These are phyloP conservation scores for Nomada ferruginata DNA, from an alignment of 2,888 invertebrate genomes.

Conservation along the genomic window DNA sequence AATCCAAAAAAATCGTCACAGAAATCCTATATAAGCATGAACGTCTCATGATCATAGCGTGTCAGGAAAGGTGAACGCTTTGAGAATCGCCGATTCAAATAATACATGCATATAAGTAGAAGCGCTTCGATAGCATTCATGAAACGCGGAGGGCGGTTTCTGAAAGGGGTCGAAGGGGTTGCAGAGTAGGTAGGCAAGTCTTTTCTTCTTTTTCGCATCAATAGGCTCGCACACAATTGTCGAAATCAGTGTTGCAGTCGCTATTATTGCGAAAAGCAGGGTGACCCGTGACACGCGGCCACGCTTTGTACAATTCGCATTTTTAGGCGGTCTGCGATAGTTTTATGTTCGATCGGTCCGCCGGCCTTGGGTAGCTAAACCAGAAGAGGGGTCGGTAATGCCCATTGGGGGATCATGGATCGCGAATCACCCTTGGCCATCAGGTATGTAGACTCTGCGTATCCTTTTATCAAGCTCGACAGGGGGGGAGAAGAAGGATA, in stretches of 20 bases:
- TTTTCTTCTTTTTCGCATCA: conserved; percentile 26
- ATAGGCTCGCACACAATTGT: conserved; percentile 7
- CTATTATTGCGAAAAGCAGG: conserved; percentile 7
- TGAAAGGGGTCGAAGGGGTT: conserved; percentile 40
- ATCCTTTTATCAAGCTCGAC: conserved; percentile 39
- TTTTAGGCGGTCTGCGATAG: conserved; percentile 52
- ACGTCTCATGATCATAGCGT: background rate
- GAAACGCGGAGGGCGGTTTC: conserved; percentile 12
- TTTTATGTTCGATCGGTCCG: conserved; percentile 22
- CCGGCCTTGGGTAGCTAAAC: conserved; percentile 16
- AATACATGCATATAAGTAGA: background rate
- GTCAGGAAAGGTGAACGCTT: background rate
- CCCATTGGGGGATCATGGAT: conserved; percentile 48
- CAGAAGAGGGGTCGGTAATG: conserved; percentile 46
- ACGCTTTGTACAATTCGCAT: conserved; percentile 50
- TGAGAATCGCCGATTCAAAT: conserved; percentile 23
- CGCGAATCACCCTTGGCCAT: conserved; percentile 35
- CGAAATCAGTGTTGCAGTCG: conserved; percentile 4
- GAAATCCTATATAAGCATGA: background rate
- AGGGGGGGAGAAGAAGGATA: conserved; percentile 10
- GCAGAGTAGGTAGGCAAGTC: conserved; percentile 27
- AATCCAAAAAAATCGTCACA: too few relatives aligned
- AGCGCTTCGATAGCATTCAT: conserved; percentile 28
- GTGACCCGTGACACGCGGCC: conserved; percentile 22
- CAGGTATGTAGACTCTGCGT: conserved; percentile 27